Evolutionary conservation across 2,113 vertebrate genomes (phyloP).

Genomic region (Hemiscyllium ocellatum): DNA sequence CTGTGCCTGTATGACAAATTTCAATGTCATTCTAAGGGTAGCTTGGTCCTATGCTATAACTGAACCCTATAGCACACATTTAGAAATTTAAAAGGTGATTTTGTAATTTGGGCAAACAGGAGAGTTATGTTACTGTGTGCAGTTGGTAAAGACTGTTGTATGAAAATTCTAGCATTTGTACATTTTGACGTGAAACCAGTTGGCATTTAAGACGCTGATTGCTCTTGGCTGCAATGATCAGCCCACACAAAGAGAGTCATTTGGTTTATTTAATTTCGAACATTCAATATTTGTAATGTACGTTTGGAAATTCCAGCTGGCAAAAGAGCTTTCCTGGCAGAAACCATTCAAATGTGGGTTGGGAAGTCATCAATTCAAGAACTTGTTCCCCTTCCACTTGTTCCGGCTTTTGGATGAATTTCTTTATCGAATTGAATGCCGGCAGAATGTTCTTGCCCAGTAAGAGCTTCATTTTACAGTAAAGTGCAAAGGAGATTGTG

Average conservation of each 20-base stretch:
- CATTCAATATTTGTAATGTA: background rate
- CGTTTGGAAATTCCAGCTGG: background rate
- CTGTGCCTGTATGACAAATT: background rate
- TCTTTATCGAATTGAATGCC: background rate
- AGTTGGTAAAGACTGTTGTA: background rate
- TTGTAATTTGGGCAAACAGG: constrained; percentile 4
- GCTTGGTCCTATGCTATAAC: background rate
- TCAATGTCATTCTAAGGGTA: background rate
- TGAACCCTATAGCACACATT: background rate
- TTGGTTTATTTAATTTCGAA: background rate
- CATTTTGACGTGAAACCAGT: background rate
- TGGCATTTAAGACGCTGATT: background rate
- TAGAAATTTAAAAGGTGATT: background rate
- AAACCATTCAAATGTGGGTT: background rate
- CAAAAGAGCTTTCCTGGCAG: background rate
- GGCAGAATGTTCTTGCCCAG: background rate
- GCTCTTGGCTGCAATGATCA: background rate
- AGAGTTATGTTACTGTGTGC: background rate
- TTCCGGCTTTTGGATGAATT: background rate
- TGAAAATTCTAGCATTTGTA: background rate
- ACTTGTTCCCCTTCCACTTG: constrained; percentile 3
- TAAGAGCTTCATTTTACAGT: background rate
- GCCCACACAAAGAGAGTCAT: background rate
- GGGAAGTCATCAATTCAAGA: background rate
- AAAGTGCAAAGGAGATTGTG: background rate